Evolutionary conservation across 1,140 invertebrate species (phyloP).

Genomic region (Agrilus planipennis): DNA sequence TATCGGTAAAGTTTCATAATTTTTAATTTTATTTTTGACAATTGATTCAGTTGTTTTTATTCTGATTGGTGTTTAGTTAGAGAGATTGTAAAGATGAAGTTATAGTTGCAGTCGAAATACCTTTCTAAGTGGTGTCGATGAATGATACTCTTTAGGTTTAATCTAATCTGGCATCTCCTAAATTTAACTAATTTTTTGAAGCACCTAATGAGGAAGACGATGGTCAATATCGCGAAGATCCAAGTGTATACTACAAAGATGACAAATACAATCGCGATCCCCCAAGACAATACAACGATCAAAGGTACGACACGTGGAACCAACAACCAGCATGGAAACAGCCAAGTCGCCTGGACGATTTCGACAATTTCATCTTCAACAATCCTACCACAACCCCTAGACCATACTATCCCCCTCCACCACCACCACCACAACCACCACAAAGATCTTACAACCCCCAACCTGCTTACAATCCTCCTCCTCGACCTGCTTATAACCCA

Average conservation of each 20-base stretch:
- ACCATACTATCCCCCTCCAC: slow-evolving; percentile 23
- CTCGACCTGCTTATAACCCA: slow-evolving; percentile 17
- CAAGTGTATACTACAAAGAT: slow-evolving; percentile 62
- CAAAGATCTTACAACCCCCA: slow-evolving; percentile 31
- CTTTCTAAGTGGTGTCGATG: too few relatives aligned
- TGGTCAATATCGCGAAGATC: slow-evolving; percentile 72
- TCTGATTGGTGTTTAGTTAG: too few relatives aligned
- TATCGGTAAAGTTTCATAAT: too few relatives aligned
- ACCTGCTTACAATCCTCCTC: slow-evolving; percentile 25
- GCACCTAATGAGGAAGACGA: slow-evolving; percentile 59
- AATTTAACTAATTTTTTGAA: too few relatives aligned
- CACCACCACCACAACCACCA: slow-evolving; percentile 33
- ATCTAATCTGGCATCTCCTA: too few relatives aligned
- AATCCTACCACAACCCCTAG: slow-evolving; percentile 21
- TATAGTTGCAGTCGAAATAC: too few relatives aligned
- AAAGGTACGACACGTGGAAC: slow-evolving; percentile 6
- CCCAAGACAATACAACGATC: slow-evolving; percentile 25
- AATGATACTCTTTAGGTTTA: too few relatives aligned
- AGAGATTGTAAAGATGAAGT: too few relatives aligned
- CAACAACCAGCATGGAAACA: slow-evolving; percentile 27
- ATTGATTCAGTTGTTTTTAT: too few relatives aligned
- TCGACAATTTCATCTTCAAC: slow-evolving; percentile 6
- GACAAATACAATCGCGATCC: slow-evolving; percentile 50
- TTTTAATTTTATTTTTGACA: too few relatives aligned
- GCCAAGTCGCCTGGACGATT: slow-evolving; percentile 18